phyloP scores from a whole-genome alignment of 2,113 vertebrate genomes.

The Poeciliopsis prolifica region DNA sequence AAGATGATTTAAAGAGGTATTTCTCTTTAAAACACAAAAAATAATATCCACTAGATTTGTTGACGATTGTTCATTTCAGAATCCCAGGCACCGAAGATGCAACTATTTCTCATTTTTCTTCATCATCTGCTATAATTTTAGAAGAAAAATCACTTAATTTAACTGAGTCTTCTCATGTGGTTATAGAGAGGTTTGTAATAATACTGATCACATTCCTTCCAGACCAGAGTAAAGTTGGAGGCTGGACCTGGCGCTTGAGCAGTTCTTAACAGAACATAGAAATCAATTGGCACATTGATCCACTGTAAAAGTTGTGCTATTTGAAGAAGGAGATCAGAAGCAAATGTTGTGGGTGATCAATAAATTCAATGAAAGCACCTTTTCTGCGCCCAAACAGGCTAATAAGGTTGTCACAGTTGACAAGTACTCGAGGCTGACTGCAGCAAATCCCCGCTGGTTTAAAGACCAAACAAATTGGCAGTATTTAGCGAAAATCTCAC shows the following conservation, averaged over 20 bases:
- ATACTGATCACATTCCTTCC: conserved; percentile 14
- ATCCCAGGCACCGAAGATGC: background rate
- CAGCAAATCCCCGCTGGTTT: conserved; percentile 59
- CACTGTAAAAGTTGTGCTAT: conserved; percentile 29
- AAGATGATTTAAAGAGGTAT: background rate
- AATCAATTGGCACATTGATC: conserved; percentile 64
- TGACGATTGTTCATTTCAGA: background rate
- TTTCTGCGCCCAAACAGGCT: conserved; percentile 51
- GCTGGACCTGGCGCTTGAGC: conserved; percentile 48
- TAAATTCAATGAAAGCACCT: conserved; percentile 53
- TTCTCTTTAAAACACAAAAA: background rate
- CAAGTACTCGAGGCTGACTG: conserved; percentile 39
- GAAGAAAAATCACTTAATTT: conserved; percentile 1
- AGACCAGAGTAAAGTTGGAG: conserved; percentile 27
- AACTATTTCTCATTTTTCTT: background rate
- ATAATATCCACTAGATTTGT: background rate
- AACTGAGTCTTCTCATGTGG: background rate
- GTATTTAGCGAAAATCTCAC: conserved; percentile 69
- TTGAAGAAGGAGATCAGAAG: conserved; percentile 40
- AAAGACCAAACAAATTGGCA: conserved; percentile 69
- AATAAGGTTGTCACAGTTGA: conserved; percentile 58
- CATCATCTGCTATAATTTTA: conserved; percentile 11
- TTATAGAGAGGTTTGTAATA: background rate
- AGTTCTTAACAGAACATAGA: conserved; percentile 55
- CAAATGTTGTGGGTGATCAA: conserved; percentile 52